Base-by-base conservation (phyloP, 2,113 vertebrate species). In the Paraplagusia blochii region DNA sequence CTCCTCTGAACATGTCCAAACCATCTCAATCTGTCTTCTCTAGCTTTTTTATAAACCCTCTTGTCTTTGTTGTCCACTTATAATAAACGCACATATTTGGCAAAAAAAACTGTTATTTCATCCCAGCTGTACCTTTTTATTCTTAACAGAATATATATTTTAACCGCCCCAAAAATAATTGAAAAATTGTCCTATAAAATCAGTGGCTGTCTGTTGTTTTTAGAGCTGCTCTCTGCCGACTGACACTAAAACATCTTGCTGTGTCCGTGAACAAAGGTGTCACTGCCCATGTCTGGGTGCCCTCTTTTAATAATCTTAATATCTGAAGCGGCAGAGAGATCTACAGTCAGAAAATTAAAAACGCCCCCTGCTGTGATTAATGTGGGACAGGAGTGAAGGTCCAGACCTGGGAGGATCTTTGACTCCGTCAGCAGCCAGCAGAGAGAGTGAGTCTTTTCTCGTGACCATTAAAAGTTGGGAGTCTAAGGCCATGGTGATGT, bases 401-500 rank as follows among this genome's bases (percentile, higher is more conserved):
- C 80, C 56, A 36, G 66, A 76, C 78, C 84, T 76, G 44, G 7
- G 4, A 69, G 52, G 46, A 45, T 69, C 68, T 69, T 15, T 19
- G 63, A 53, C 59, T 48, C 52, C 1, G 52, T 47, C 44, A 22
- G 45, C 69, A 7, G 67, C 13, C 68, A 63, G 57, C 74, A 72
- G 72, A 72, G 71, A 85, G 54, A 85, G 80, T 63, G 67, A 82
- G 77, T 76, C 79, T 85, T 68, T 34, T 29, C 22, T 56, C 72
- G 8, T 64, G 56, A 42, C 67, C 70, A 80, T 86, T 85, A 29
- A 86, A 84, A 85, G 67, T 79, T 64, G 74, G 80, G 81, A 57
- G 68, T 74, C 8, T 78, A 74, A 89, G 84, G 80, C 77, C 82
- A 72, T 73, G 43, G 72, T 84, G 70, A 39, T 74, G 84, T 89